These are phyloP conservation scores for Clivina fossor DNA, from an alignment of 2,888 invertebrate genomes.

Conservation along the genomic window DNA sequence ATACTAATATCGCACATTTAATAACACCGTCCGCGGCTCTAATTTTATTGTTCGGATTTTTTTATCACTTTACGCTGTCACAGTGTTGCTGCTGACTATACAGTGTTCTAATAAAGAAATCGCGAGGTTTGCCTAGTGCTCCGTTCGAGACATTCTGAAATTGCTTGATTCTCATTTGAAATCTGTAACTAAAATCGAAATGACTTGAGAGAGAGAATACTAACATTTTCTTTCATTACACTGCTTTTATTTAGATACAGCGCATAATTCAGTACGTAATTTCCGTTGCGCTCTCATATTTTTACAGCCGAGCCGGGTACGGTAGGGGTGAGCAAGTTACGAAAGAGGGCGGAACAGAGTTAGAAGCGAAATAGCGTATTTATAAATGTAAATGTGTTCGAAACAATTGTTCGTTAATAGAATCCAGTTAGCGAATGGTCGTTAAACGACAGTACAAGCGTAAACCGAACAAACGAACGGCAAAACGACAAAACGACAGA, in stretches of 20 bases:
- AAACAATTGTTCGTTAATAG: constrained; percentile 26
- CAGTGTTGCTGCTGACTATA: no score
- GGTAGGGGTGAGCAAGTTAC: not conserved
- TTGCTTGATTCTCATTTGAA: no score
- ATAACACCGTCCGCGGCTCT: constrained; percentile 25
- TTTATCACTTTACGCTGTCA: constrained; percentile 30
- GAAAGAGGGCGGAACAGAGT: not conserved
- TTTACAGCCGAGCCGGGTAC: constrained; percentile 5
- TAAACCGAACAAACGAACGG: no score
- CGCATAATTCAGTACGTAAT: constrained; percentile 30
- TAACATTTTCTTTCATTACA: not conserved
- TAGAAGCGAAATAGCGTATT: not conserved
- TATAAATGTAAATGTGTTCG: constrained; percentile 24
- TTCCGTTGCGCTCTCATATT: constrained; percentile 28
- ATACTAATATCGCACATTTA: constrained; percentile 31
- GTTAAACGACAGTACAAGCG: no score
- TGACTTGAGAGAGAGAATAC: no score
- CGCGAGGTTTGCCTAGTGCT: not conserved
- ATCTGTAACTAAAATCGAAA: no score
- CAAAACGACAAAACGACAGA: no score
- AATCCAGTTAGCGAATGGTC: no score
- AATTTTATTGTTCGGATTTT: constrained; percentile 32
- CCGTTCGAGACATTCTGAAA: no score
- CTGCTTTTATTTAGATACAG: constrained; percentile 25
- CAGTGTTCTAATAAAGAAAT: not conserved